Conservation (phyloP, 2,888 invertebrate genomes). For the Loripinus fragilis region DNA sequence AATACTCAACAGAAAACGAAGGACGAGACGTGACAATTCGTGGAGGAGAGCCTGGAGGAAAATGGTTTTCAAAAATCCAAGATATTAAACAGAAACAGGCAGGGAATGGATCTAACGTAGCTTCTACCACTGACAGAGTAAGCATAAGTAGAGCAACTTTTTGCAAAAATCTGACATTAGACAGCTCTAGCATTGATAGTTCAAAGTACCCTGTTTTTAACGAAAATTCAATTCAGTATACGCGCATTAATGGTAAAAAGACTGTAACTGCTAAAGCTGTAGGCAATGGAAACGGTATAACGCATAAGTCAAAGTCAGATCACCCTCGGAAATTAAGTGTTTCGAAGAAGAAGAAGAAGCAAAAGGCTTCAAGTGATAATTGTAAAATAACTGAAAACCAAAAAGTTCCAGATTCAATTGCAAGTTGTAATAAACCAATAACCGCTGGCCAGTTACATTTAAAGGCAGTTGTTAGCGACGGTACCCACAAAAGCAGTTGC, state of each 20-base stretch:
- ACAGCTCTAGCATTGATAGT: too few relatives aligned
- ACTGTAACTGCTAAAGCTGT: not conserved
- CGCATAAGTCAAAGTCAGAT: too few relatives aligned
- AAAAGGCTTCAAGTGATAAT: too few relatives aligned
- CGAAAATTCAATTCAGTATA: not conserved
- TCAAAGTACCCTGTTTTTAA: slow-evolving; percentile 3
- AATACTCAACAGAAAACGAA: slow-evolving; percentile 36
- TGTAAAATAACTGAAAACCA: too few relatives aligned
- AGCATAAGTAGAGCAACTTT: not conserved
- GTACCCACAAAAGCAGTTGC: too few relatives aligned
- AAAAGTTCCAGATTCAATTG: too few relatives aligned
- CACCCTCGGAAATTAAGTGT: too few relatives aligned
- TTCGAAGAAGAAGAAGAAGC: too few relatives aligned
- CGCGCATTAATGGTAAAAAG: not conserved
- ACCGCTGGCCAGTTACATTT: too few relatives aligned
- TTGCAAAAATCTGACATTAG: not conserved
- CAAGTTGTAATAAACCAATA: too few relatives aligned
- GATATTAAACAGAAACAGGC: not conserved
- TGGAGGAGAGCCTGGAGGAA: slow-evolving; percentile 17
- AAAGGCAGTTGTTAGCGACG: too few relatives aligned
- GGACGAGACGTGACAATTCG: slow-evolving; percentile 36
- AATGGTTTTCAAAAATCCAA: not conserved
- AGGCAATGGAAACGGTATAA: not conserved
- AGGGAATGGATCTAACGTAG: not conserved
- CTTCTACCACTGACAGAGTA: not conserved